These are phyloP conservation scores for Scomberomorus guttatus DNA, from an alignment of 2,797 vertebrate species.

Conservation along the genomic window DNA sequence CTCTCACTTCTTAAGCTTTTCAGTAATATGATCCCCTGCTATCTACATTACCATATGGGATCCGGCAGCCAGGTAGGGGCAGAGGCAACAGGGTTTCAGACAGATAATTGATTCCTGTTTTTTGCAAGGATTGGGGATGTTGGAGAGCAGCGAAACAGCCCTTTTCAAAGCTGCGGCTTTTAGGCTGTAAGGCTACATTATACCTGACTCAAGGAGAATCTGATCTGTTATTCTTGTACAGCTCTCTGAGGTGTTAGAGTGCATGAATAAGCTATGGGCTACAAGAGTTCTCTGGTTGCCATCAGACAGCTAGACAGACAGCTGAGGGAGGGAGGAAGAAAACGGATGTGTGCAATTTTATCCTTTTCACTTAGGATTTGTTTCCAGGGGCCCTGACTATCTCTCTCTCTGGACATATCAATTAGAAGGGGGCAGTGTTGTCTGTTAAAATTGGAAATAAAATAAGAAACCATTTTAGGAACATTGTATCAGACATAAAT, in stretches of 20 bases:
- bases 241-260: slow-evolving; percentile 72
- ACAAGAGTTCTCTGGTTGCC: slow-evolving; percentile 71
- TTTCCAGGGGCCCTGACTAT: slow-evolving; percentile 35
- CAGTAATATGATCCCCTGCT: slow-evolving; percentile 74
- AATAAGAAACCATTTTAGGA: slow-evolving; percentile 48
- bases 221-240: slow-evolving; percentile 79
- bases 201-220: slow-evolving; percentile 78
- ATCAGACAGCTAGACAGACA: slow-evolving; percentile 64
- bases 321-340: slow-evolving; percentile 16
- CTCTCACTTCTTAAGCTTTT: slow-evolving; percentile 77
- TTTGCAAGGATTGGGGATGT: slow-evolving; percentile 59
- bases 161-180: slow-evolving; percentile 65
- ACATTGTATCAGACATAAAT: slow-evolving; percentile 49
- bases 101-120: slow-evolving; percentile 76
- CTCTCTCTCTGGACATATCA: slow-evolving; percentile 50
- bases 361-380: slow-evolving; percentile 58
- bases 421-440: slow-evolving; percentile 50
- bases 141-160: slow-evolving; percentile 44
- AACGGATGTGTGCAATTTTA: slow-evolving; percentile 67
- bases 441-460: slow-evolving; percentile 40
- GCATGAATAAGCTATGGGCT: slow-evolving; percentile 80
- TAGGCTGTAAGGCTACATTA: slow-evolving; percentile 75
- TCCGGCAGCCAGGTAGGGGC: slow-evolving; percentile 66
- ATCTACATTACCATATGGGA: slow-evolving; percentile 72
- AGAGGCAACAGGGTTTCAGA: slow-evolving; percentile 51